These are phyloP conservation scores for Lepidothrix coronata DNA, from an alignment of 2,113 vertebrate genomes.

Conservation along the genomic window DNA sequence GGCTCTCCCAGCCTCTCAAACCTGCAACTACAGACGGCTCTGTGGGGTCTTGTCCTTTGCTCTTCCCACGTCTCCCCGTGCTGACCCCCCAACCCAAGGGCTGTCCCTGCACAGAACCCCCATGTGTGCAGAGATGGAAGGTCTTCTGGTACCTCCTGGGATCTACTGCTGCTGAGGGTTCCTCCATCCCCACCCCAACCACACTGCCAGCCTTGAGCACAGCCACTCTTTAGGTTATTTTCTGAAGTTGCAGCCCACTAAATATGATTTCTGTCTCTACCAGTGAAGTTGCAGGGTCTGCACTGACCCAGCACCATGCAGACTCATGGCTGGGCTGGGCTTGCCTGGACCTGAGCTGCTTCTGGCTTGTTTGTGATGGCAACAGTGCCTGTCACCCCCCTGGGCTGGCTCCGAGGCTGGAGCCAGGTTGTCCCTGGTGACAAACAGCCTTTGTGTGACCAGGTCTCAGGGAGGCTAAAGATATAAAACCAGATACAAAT, in stretches of 20 bases:
- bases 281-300: not conserved
- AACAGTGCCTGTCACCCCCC: not conserved
- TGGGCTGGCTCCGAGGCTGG: not conserved
- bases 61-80: not conserved
- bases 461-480: not conserved
- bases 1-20: not conserved
- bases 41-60: not conserved
- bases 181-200: not conserved
- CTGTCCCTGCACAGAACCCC: not conserved
- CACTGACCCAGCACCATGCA: fast-evolving
- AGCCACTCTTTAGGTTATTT: not conserved
- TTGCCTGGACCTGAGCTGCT: not conserved
- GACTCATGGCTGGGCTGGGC: not conserved
- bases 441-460: not conserved
- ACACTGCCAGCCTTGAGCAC: not conserved
- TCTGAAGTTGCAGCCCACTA: not conserved
- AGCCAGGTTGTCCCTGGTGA: not conserved
- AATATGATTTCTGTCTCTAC: fast-evolving
- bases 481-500: not conserved
- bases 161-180: not conserved
- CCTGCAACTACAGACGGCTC: not conserved
- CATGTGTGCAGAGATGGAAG: not conserved
- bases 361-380: not conserved
- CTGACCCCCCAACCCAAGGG: not conserved
- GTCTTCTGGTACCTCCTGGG: not conserved